Evolutionary conservation across 2,113 vertebrate genomes (phyloP).

Genomic region (Coptodon bakossiorum): DNA sequence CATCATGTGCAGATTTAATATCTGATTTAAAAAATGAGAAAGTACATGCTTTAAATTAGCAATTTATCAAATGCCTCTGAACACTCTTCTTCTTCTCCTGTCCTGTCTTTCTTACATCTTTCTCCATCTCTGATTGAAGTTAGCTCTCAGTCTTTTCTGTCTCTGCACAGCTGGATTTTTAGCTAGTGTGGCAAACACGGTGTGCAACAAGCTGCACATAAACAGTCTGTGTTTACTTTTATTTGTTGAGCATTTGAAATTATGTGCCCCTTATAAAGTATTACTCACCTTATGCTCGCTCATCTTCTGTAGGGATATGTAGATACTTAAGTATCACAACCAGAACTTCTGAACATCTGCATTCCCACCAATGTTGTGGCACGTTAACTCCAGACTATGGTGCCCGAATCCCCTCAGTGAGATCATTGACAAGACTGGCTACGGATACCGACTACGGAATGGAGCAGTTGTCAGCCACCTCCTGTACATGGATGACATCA

Average conservation of each 20-base stretch:
- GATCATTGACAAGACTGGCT: not conserved
- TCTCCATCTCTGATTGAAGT: not conserved
- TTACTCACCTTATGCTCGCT: not conserved
- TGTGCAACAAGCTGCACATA: not conserved
- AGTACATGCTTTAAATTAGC: not conserved
- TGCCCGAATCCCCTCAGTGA: not conserved
- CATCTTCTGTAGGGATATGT: not conserved
- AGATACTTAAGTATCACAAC: not conserved
- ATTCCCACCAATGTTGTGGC: not conserved
- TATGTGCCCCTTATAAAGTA: not conserved
- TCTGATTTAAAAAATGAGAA: not conserved
- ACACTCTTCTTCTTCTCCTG: not conserved
- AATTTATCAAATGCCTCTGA: no score
- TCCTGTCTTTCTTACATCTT: not conserved
- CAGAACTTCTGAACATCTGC: not conserved
- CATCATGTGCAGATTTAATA: not conserved
- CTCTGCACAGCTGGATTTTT: not conserved
- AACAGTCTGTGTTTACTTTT: not conserved
- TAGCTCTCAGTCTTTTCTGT: not conserved
- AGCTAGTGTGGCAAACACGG: not conserved
- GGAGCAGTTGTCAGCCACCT: not conserved
- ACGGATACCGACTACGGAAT: rapidly evolving
- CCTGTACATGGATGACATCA: not conserved
- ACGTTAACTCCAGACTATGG: not conserved
- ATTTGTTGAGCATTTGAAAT: not conserved